Percentiles rank a stretch among this genome's conserved stretches.
Conservation (phyloP, 2,797 vertebrate species). For the Leucoraja ocellata region DNA sequence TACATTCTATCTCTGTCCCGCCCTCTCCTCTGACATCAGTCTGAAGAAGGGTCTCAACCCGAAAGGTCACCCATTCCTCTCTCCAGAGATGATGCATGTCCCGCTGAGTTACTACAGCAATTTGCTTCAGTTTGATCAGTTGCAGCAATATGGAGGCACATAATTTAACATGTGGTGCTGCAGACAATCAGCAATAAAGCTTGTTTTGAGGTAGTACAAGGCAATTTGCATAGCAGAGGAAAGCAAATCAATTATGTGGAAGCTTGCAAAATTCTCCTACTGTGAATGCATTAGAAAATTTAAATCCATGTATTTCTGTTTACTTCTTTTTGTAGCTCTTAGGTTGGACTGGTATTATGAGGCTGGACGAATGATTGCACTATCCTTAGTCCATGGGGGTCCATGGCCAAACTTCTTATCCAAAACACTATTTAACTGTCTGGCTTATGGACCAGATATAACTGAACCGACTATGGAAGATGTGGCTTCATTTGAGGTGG, state of each 20-base stretch:
- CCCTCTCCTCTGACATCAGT: no score
- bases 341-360: slow-evolving; percentile 83
- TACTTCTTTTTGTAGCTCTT: slow-evolving; percentile 64
- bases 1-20: no score
- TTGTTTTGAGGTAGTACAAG: neutral
- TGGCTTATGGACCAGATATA: slow-evolving; percentile 73
- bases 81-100: no score
- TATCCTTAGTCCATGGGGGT: slow-evolving; percentile 77
- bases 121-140: neutral
- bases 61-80: no score
- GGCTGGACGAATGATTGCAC: slow-evolving; percentile 76
- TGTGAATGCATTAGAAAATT: neutral
- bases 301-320: slow-evolving; percentile 29
- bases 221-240: neutral
- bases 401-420: slow-evolving; percentile 77
- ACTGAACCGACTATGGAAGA: slow-evolving; percentile 64
- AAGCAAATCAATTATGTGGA: neutral
- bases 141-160: neutral
- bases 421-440: slow-evolving; percentile 69
- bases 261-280: no score
- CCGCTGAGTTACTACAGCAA: no score
- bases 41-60: no score
- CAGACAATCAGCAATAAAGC: neutral
- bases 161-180: neutral
- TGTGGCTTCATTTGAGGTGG: slow-evolving; percentile 67